Evolutionary conservation across 2,888 invertebrate species (phyloP), one percentile per base, ranked within the genome.

Genomic region (Lacanobia oleracea): DNA sequence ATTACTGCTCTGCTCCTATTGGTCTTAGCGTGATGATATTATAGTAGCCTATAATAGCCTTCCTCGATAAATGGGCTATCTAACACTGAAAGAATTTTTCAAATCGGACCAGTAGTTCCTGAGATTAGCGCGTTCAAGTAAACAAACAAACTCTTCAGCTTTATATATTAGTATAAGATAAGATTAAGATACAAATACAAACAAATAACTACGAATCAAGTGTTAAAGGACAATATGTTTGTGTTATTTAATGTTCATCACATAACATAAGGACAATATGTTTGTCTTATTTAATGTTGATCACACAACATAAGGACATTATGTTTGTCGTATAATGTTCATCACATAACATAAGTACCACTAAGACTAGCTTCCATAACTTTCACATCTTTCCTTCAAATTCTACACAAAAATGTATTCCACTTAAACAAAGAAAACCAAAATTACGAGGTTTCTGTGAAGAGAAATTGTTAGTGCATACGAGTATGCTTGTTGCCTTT

Each of bases 391-490:
- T n/a, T 27, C 18, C 18, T 50, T 57, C 2, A 61, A 27, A 54
- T 21, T 63, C 10, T 18, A n/a, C 12, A 10, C 18, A 48, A 8
- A 12, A 21, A 43, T 8, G 23, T 5, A 48, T 14, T 21, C 16
- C 23, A 45, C 37, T 48, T 14, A 14, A 74, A 27, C 21, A 53
- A 48, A n/a, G 9, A 1, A 45, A 21, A 60, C 16, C 37, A 23
- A 33, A 57, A 48, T 62, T 48, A 48, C 45, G 12, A 75, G 56
- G 12, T 33, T 60, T 43, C 27, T 43, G 40, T 48, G 10, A 53
- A 53, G 27, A 40, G 62, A 4, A 4, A 1, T 27, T 18, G 43
- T 65, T 21, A 6, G 9, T 33, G 21, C 9, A 27, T 16, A 45
- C 5, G 2, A 27, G 1, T 23, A 18, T 8, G 7, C 16, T 43